Percentiles rank a stretch among this genome's conserved stretches.
phyloP scores from a whole-genome alignment of 2,113 vertebrate species.

The Leucopsar rothschildi region DNA sequence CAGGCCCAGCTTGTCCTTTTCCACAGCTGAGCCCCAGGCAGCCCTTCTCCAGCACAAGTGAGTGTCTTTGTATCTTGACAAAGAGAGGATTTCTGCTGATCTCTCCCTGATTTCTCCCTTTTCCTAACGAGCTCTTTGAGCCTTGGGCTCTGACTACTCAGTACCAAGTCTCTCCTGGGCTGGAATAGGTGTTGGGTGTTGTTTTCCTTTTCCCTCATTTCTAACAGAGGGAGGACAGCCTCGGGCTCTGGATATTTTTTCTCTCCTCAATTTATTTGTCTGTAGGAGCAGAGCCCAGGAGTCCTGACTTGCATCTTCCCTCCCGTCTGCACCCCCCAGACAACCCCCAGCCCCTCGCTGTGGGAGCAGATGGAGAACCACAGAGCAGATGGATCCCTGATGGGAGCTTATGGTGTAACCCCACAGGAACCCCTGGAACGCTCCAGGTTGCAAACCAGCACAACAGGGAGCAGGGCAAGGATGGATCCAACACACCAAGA shows the following conservation, averaged over 20 bases:
- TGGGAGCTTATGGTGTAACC: background rate
- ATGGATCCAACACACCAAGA: background rate
- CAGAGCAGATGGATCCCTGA: background rate
- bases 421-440: background rate
- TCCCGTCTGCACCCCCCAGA: rapidly evolving
- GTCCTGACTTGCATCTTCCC: background rate
- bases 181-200: background rate
- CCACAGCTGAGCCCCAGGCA: background rate
- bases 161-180: background rate
- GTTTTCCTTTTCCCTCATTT: background rate
- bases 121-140: background rate
- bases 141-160: background rate
- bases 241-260: rapidly evolving
- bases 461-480: background rate
- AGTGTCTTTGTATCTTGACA: background rate
- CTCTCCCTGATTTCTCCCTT: background rate
- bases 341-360: rapidly evolving
- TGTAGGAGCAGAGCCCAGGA: background rate
- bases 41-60: rapidly evolving
- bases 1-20: background rate
- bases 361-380: background rate
- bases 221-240: background rate
- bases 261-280: background rate
- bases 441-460: background rate
- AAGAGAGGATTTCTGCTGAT: background rate